Base-by-base conservation (phyloP, 1,140 invertebrate species). In the Phortica variegata region DNA sequence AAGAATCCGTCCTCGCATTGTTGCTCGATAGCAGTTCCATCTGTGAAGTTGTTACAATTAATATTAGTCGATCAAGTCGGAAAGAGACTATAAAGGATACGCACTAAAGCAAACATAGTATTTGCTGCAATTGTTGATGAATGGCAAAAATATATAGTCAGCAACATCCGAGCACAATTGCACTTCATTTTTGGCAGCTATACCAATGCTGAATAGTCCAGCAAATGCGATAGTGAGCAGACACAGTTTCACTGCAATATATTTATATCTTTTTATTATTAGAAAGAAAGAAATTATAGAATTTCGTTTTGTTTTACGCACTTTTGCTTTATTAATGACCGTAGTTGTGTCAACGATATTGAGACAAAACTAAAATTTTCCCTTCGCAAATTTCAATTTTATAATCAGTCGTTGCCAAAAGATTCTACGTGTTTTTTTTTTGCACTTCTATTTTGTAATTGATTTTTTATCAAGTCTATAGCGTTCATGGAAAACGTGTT, bases 81-180 rank as follows among this genome's bases (percentile, higher is more conserved):
- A 12, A 10, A 19, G 15, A 6, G 7, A 23, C 2, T 2, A 1
- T 8, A 2, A 10, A 3, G 0, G 1, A 12, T 38, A 49, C 60
- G 47, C 8, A 68, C 66, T 44, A 41, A 73, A 45, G 29, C 70
- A 73, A 15, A 73, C 43, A 43, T 65, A 57, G 39, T 73, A 73
- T 29, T 56, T 13, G 41, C 47, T 54, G 40, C 70, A 73, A 36
- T 68, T 52, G 32, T 23, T 46, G 5, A 73, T 19, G 9, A 52
- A 44, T 1, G 70, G 70, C 32, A 73, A 17, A 18, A 73, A 73
- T 0, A 71, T 33, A 40, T 58, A 60, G 31, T 59, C 49, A 2
- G 23, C 49, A 16, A 65, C 70, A 40, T 53, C 47, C 15, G 53
- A 53, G 37, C 70, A 73, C 16, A 73, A 56, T 26, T 73, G 70